Conservation (phyloP, 2,797 vertebrate genomes). For the Danionella dracula region DNA sequence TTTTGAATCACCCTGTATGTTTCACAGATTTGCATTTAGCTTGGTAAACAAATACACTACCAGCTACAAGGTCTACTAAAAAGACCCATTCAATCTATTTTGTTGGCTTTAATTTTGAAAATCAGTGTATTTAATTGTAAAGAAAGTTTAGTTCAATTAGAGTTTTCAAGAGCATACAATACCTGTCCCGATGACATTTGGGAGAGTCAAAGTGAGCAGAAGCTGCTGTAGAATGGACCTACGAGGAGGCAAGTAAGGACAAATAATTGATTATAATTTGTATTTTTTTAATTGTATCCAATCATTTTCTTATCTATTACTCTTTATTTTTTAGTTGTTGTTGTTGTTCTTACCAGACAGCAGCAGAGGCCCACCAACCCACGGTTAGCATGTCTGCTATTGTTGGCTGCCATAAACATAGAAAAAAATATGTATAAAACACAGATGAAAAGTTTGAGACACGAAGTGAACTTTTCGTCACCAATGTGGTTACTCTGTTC, state of each 20-base stretch:
- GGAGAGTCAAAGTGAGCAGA: slow-evolving; percentile 83
- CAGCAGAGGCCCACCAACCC: slow-evolving; percentile 94
- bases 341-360: slow-evolving; percentile 81
- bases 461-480: too few species aligned
- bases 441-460: too few species aligned
- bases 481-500: neutral
- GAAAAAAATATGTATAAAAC: neutral
- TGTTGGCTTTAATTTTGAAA: too few species aligned
- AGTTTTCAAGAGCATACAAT: slow-evolving; percentile 46
- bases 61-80: too few species aligned
- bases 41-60: too few species aligned
- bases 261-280: neutral
- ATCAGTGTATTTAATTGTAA: too few species aligned
- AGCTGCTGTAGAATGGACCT: slow-evolving; percentile 96
- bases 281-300: neutral
- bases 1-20: too few species aligned
- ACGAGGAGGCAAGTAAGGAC: slow-evolving; percentile 8
- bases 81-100: too few species aligned
- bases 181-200: slow-evolving; percentile 86
- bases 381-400: slow-evolving; percentile 88
- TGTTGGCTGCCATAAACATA: slow-evolving; percentile 73
- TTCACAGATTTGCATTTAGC: too few species aligned
- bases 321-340: neutral
- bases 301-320: neutral
- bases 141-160: too few species aligned